A percentile compares a stretch with the other conserved stretches of the same genome.
These are phyloP conservation scores for Smithornis capensis DNA, from an alignment of 2,113 vertebrate species.

Conservation along the genomic window DNA sequence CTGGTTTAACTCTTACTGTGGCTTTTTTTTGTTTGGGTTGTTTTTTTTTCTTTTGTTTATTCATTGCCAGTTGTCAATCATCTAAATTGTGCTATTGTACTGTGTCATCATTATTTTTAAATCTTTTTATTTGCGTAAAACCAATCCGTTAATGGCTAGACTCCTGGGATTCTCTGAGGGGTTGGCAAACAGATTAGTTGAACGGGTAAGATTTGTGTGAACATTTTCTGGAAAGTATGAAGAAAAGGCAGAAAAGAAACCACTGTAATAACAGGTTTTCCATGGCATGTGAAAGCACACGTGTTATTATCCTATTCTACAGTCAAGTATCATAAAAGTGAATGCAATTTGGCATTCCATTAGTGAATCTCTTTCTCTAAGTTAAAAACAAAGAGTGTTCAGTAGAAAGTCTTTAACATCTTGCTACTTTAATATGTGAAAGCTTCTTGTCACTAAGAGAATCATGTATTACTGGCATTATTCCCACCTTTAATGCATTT, in stretches of 20 bases:
- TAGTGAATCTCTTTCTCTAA: slow-evolving; percentile 49
- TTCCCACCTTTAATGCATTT: slow-evolving; percentile 76
- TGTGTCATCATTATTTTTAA: slow-evolving; percentile 39
- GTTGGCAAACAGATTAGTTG: not conserved
- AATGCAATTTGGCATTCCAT: slow-evolving; percentile 55
- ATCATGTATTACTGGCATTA: slow-evolving; percentile 59
- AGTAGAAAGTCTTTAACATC: slow-evolving; percentile 70
- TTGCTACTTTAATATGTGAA: slow-evolving; percentile 67
- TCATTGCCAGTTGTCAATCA: not conserved
- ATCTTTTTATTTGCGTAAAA: slow-evolving; percentile 19
- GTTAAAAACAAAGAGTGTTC: slow-evolving; percentile 63
- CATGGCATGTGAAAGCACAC: not conserved
- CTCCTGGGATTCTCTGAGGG: not conserved
- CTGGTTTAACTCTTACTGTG: not conserved
- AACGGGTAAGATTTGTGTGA: not conserved
- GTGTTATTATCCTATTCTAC: slow-evolving; percentile 27
- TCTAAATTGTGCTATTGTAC: slow-evolving; percentile 15
- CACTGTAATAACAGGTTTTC: slow-evolving; percentile 19
- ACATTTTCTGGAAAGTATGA: not conserved
- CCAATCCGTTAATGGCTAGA: not conserved
- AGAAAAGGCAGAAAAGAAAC: slow-evolving; percentile 9
- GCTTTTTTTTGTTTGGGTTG: not conserved
- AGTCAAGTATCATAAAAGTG: not conserved
- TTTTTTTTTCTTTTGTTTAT: not conserved
- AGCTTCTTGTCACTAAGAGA: slow-evolving; percentile 65